Base-by-base conservation (phyloP, 2,797 vertebrate genomes). In the Limosa lapponica region DNA sequence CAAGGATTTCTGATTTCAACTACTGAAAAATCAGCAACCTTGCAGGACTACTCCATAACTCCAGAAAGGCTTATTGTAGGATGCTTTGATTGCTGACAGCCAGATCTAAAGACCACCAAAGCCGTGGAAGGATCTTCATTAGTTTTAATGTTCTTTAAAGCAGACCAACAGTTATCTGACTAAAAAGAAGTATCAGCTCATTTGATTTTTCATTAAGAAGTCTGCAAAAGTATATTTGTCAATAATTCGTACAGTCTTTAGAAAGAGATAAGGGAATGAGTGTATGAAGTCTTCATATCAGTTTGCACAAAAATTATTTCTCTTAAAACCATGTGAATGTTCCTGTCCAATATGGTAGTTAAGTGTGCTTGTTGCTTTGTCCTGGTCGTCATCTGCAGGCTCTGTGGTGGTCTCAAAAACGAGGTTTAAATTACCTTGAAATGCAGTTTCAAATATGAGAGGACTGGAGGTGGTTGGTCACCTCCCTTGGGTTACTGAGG, bases 351-450 rank as follows among this genome's bases (percentile, higher is more conserved):
- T 46, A 8, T 39, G 8, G 14, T 58, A 13, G 24, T 58, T 65
- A 72, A 81, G 10, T 58, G 32, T 75, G 54, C 41, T 49, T 95
- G 70, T 90, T 96, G 69, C 87, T 88, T 95, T 79, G 30, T 87
- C 16, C 10, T 39, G 30, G 30, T 49, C 2, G 0, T 74, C 17
- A 54, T 15, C 16, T 82, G 12, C 27, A 59, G 48, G n/a, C 41
- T 93, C 32, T 54, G 41, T 74, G 18, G 8, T 81, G 49, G 59
- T 48, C 23, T 91, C 24, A 49, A 36, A 44, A 79, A n/a, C n/a
- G 18, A 71, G 9, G 13, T 82, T 57, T 73, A 58, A 90, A 49
- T 71, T 54, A 39, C 23, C 36, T 72, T 79, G 44, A 71, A 93
- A 41, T 51, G 25, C 30, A 48, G 13, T 66, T 94, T 91, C 20